Base-by-base conservation (phyloP, 2,888 invertebrate species). In the Chalcis sispes region DNA sequence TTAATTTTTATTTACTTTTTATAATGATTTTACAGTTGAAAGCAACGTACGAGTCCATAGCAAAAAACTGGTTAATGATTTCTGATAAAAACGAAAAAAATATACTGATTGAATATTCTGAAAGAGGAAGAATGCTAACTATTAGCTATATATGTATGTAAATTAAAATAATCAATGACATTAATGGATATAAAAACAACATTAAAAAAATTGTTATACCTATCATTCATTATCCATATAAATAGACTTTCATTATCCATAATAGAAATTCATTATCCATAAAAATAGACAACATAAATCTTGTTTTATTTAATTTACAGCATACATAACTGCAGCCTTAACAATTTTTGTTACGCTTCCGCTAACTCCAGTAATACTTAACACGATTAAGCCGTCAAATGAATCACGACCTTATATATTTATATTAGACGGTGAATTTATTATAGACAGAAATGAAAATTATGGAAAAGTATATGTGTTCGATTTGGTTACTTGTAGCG, bases 131-230 rank as follows among this genome's bases (percentile, higher is more conserved):
- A 58, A 29, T 48, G 32, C 23, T 69, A 10, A 69, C 69, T 10
- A 27, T 69, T 23, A 15, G 13, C 32, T 69, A 69, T 23, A 69
- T 59, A 69, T 32, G 69, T 65, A 65, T 32, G 27, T 64, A 56
- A 10, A n/a, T 32, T 32, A n/a, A n/a, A n/a, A n/a, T n/a, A n/a
- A n/a, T n/a, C n/a, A n/a, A n/a, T n/a, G n/a, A n/a, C n/a, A n/a
- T n/a, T n/a, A n/a, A n/a, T n/a, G n/a, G n/a, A n/a, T n/a, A n/a
- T n/a, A n/a, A n/a, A n/a, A n/a, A n/a, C n/a, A n/a, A n/a, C n/a
- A n/a, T n/a, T n/a, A n/a, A n/a, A n/a, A n/a, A n/a, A n/a, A n/a
- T n/a, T n/a, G n/a, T n/a, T n/a, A n/a, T n/a, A n/a, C n/a, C n/a
- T n/a, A n/a, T n/a, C n/a, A n/a, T n/a, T n/a, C n/a, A n/a, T n/a